Conservation (phyloP, 2,113 vertebrate genomes). For the Tachuris rubrigastra region DNA sequence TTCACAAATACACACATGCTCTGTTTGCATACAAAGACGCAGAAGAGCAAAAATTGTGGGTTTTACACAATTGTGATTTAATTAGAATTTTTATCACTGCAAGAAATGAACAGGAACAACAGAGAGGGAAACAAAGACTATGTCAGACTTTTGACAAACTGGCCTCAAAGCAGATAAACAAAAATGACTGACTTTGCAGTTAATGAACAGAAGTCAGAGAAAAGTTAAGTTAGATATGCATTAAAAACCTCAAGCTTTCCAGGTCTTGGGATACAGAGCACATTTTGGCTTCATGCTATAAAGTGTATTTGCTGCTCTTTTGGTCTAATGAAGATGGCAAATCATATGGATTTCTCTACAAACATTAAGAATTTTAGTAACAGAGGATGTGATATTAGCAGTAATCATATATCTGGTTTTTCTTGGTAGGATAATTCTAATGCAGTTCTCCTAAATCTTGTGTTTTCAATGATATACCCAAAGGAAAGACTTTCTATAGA, state of each 20-base stretch:
- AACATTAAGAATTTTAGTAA: not conserved
- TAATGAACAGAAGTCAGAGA: not conserved
- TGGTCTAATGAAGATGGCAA: not conserved
- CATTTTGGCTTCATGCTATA: not conserved
- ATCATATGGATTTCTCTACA: not conserved
- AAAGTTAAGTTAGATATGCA: not conserved
- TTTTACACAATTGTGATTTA: not conserved
- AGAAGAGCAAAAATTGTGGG: rapidly evolving
- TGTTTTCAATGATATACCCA: not conserved
- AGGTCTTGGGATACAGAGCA: not conserved
- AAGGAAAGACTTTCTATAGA: not conserved
- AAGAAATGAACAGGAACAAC: not conserved
- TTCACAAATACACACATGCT: not conserved
- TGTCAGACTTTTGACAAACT: not conserved
- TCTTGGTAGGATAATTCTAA: not conserved
- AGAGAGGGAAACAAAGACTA: not conserved
- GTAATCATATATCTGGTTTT: not conserved
- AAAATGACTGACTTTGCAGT: not conserved
- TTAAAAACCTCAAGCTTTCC: not conserved
- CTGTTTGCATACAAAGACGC: not conserved
- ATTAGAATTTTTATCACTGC: not conserved
- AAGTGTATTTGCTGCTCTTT: not conserved
- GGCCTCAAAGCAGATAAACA: not conserved
- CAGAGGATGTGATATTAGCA: not conserved
- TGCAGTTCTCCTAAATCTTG: not conserved